Evolutionary conservation across 2,888 invertebrate species (phyloP), one percentile per base, ranked within the genome.

Genomic region (Emmelina monodactyla): DNA sequence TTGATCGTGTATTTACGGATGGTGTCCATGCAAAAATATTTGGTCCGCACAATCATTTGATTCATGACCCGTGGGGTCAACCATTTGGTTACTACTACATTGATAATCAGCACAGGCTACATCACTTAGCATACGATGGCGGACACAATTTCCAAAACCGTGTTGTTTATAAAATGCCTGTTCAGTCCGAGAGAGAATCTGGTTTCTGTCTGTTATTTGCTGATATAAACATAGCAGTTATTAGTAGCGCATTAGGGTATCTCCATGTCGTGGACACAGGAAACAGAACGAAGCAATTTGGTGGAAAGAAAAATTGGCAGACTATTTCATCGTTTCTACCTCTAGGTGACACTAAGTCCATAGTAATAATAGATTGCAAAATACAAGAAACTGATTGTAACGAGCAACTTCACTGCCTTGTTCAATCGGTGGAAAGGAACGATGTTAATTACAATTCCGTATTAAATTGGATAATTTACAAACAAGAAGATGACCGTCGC

Each of bases 21-120:
- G 83, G 86, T 44, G 81, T 91, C 11, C 91, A 92, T 58, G 84
- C 87, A 0, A 88, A 88, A 55, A 70, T 91, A 2, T 90, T 89
- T 54, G 86, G 86, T 0, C 75, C 87, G 19, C 89, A 91, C 50
- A 93, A 93, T 63, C 86, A 88, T 52, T 70, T 93, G 3, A 61
- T 85, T 34, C 60, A 76, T 2, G 90, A 90, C 59, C 79, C 79
- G 13, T 88, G 85, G 84, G 70, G 78, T 32, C 75, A 76, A 32
- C 66, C 80, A 2, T 64, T 71, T 36, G 75, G 75, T 37, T 83
- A 86, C 9, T 93, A 89, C 63, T 89, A 85, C 48, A 68, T 92
- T 1, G 88, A 89, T 51, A 61, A 62, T 7, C 59, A 70, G 36
- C 87, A 85, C 49, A 76, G 82, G 49, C 61, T 89, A 3, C 61